Evolutionary conservation across 2,888 invertebrate species (phyloP).

Genomic region (Stenoptilia bipunctidactyla): DNA sequence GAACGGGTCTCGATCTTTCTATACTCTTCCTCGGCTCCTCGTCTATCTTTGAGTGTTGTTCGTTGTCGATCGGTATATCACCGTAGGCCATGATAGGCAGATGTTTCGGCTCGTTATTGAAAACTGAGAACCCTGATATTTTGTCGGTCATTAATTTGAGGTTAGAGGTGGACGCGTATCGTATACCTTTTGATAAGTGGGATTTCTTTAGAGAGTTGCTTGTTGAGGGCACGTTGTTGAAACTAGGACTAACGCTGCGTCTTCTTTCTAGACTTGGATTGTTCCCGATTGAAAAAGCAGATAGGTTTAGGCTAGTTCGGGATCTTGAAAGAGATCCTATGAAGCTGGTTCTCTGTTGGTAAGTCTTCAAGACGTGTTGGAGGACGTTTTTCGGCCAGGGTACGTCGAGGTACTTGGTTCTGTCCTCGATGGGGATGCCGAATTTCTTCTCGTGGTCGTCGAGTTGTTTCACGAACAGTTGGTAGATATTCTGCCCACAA

Average conservation of each 20-base stretch:
- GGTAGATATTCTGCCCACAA: slow-evolving; percentile 39
- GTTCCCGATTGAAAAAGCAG: slow-evolving; percentile 35
- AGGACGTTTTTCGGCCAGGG: slow-evolving; percentile 61
- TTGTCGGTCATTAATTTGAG: slow-evolving; percentile 53
- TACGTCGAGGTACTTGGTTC: slow-evolving; percentile 35
- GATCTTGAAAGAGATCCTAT: slow-evolving; percentile 69
- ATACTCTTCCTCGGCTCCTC: slow-evolving; percentile 27
- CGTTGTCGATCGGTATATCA: slow-evolving; percentile 12
- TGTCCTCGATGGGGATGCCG: slow-evolving; percentile 43
- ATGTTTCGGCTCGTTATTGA: slow-evolving; percentile 34
- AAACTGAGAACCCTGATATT: slow-evolving; percentile 55
- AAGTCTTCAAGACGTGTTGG: slow-evolving; percentile 44
- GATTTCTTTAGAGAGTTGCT: slow-evolving; percentile 36
- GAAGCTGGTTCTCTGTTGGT: slow-evolving; percentile 55
- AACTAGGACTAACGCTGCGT: slow-evolving; percentile 39
- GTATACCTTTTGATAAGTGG: slow-evolving; percentile 34
- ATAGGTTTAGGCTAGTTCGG: slow-evolving; percentile 62
- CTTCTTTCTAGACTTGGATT: slow-evolving; percentile 43
- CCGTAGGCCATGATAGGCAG: slow-evolving; percentile 60
- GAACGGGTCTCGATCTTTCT: slow-evolving; percentile 24
- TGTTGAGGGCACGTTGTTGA: slow-evolving; percentile 28
- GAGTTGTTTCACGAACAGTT: slow-evolving; percentile 45
- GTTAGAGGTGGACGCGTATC: slow-evolving; percentile 53
- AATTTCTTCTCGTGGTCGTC: slow-evolving; percentile 60
- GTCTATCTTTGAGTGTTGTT: slow-evolving; percentile 17